These are phyloP conservation scores for Malthinus flaveolus DNA, from an alignment of 2,888 invertebrate species.

Conservation along the genomic window DNA sequence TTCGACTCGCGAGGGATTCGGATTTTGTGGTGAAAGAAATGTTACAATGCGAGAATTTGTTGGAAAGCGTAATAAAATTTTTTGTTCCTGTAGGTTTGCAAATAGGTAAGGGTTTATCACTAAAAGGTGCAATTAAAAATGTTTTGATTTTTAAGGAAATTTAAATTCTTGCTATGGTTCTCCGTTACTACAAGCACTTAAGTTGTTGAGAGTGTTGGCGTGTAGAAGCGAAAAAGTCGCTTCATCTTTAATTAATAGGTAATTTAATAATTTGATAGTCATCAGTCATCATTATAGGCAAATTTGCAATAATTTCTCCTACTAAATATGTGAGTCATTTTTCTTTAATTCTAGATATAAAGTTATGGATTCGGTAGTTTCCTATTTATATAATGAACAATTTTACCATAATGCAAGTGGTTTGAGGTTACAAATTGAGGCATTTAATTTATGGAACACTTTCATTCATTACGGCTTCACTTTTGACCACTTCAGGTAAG, in stretches of 20 bases:
- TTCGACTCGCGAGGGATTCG: conserved; percentile 78
- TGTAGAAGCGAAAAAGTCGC: conserved; percentile 63
- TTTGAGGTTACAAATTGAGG: conserved; percentile 66
- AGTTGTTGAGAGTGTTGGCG: conserved; percentile 72
- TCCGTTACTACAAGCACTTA: conserved; percentile 72
- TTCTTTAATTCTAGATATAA: conserved; percentile 50
- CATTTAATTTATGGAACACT: conserved; percentile 61
- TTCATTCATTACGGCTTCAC: conserved; percentile 60
- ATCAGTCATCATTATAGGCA: too few species aligned
- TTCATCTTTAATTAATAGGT: conserved; percentile 57
- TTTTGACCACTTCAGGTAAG: conserved; percentile 54
- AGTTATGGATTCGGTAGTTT: conserved; percentile 59
- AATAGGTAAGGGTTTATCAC: neutral
- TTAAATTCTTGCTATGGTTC: conserved; percentile 60
- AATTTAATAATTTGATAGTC: conserved; percentile 38
- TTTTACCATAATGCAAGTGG: conserved; percentile 58
- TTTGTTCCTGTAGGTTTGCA: conserved; percentile 52
- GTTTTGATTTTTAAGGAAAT: conserved; percentile 23
- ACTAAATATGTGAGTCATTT: conserved; percentile 18
- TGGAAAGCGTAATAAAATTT: conserved; percentile 62
- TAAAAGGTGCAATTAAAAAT: neutral
- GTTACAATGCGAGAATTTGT: conserved; percentile 64
- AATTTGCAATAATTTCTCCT: conserved; percentile 33
- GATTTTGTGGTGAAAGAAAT: conserved; percentile 66
- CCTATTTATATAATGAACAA: conserved; percentile 61